Conservation (phyloP, 1,140 invertebrate species). For the Ditylenchus dipsaci region DNA sequence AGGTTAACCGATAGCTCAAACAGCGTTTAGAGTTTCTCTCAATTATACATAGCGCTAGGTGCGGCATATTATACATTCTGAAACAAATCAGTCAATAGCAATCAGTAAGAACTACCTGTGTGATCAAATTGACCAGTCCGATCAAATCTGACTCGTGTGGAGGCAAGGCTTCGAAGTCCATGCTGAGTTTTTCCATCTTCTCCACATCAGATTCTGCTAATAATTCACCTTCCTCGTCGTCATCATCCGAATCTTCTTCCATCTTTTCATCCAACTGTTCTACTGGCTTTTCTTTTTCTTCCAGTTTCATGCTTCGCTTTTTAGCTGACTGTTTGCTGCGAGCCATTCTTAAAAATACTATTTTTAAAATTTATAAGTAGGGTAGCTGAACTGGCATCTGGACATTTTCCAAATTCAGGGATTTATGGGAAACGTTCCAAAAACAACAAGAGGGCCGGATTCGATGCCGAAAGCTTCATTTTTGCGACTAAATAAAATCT, state of each 20-base stretch:
- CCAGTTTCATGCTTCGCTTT: neutral
- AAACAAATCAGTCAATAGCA: neutral
- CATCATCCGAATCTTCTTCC: slow-evolving; percentile 23
- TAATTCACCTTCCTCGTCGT: slow-evolving; percentile 15
- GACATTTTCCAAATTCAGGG: no score
- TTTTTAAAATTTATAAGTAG: no score
- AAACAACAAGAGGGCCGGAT: no score
- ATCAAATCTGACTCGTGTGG: slow-evolving; percentile 34
- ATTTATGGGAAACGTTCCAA: no score
- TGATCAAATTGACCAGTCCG: slow-evolving; percentile 33
- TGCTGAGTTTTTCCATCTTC: slow-evolving; percentile 42
- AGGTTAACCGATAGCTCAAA: no score
- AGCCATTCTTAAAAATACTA: neutral
- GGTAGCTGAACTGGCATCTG: no score
- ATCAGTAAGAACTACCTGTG: slow-evolving; percentile 25
- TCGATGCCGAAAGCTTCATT: no score
- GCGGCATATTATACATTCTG: neutral
- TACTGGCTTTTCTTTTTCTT: slow-evolving; percentile 3
- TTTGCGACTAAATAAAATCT: no score
- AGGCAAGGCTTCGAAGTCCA: slow-evolving; percentile 44
- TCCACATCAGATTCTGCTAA: slow-evolving; percentile 15
- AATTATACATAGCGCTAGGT: no score
- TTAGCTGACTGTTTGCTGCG: neutral
- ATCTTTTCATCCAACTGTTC: slow-evolving; percentile 16
- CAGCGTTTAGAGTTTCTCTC: no score